Conservation (phyloP, 2,888 invertebrate species). For the Drosophila macrothrix region DNA sequence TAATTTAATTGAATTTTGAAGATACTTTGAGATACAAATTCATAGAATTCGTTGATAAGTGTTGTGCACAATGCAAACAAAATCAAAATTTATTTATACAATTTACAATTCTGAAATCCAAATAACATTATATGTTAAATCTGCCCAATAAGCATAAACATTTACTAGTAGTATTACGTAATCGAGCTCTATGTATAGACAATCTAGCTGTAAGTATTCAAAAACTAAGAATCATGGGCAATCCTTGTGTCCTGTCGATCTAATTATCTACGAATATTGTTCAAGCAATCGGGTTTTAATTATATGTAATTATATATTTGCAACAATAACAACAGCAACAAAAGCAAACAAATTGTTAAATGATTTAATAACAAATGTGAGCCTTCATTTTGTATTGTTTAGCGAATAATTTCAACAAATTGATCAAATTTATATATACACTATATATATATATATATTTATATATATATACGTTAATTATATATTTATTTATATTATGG, state of each 20-base stretch:
- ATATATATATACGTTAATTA: conserved; percentile 58
- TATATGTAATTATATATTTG: conserved; percentile 36
- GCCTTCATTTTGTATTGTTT: conserved; percentile 59
- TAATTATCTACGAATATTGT: conserved; percentile 53
- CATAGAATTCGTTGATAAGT: conserved; percentile 56
- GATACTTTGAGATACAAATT: conserved; percentile 52
- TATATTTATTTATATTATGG: conserved; percentile 70
- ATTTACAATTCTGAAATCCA: conserved; percentile 33
- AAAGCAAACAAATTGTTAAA: conserved; percentile 57
- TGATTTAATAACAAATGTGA: conserved; percentile 47
- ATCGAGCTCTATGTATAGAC: conserved; percentile 62
- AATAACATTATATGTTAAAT: conserved; percentile 34
- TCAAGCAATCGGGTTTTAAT: conserved; percentile 75
- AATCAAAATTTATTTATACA: conserved; percentile 61
- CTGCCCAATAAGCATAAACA: conserved; percentile 60
- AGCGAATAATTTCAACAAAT: conserved; percentile 69
- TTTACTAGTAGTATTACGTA: conserved; percentile 72
- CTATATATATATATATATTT: conserved; percentile 17
- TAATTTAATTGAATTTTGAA: conserved; percentile 34
- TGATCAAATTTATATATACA: conserved; percentile 68
- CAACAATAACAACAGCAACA: conserved; percentile 32
- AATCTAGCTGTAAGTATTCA: conserved; percentile 52
- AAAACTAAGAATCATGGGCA: conserved; percentile 40
- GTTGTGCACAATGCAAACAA: conserved; percentile 67
- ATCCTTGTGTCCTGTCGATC: conserved; percentile 33